Evolutionary conservation across 2,113 vertebrate species (phyloP).

Genomic region (Phyllostomus hastatus): DNA sequence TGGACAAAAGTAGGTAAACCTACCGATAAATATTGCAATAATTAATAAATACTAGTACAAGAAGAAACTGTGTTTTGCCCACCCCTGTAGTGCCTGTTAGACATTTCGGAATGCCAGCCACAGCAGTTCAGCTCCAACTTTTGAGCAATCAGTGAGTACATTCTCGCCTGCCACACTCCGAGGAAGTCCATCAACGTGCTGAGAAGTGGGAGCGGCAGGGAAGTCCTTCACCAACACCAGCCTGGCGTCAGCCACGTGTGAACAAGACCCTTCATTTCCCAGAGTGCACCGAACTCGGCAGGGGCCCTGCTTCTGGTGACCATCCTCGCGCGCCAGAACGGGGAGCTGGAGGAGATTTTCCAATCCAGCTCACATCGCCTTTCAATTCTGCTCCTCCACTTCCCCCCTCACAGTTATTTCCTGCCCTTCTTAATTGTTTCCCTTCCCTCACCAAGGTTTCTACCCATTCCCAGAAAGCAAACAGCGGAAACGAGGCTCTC

Average conservation of each 20-base stretch:
- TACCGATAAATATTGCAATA: no score
- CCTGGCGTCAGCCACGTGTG: not conserved
- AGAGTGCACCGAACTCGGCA: not conserved
- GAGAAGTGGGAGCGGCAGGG: not conserved
- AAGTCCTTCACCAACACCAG: not conserved
- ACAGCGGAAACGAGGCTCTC: not conserved
- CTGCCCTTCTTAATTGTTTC: not conserved
- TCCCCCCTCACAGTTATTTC: not conserved
- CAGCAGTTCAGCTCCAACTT: not conserved
- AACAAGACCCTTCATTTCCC: not conserved
- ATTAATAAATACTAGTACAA: no score
- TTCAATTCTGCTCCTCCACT: not conserved
- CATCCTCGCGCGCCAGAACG: rapidly evolving
- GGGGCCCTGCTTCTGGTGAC: not conserved
- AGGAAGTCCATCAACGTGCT: not conserved
- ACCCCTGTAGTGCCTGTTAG: not conserved
- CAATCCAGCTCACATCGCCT: not conserved
- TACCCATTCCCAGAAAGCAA: not conserved
- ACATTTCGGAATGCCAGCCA: not conserved
- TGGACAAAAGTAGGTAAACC: no score
- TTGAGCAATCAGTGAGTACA: not conserved
- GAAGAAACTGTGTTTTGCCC: no score
- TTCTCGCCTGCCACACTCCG: not conserved
- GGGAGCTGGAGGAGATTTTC: not conserved
- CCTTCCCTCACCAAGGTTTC: not conserved